phyloP scores from a whole-genome alignment of 1,140 invertebrate genomes.

The Diprion similis region DNA sequence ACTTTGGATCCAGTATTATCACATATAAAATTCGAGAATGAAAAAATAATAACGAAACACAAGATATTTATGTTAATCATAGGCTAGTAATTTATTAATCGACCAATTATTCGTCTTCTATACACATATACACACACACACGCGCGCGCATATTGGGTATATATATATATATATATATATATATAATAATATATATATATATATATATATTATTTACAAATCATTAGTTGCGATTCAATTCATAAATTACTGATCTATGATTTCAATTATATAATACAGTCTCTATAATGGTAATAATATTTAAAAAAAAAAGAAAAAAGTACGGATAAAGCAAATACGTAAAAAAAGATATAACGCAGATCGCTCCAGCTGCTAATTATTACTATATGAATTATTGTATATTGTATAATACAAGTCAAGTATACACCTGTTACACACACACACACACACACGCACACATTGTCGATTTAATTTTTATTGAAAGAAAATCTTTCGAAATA shows the following conservation, averaged over 20 bases:
- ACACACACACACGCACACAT: too few relatives aligned
- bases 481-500: too few relatives aligned
- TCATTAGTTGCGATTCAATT: background rate
- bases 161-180: too few relatives aligned
- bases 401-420: too few relatives aligned
- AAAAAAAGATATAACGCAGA: background rate
- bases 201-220: background rate
- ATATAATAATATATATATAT: background rate
- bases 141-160: too few relatives aligned
- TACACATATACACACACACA: too few relatives aligned
- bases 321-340: background rate
- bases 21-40: background rate
- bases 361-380: too few relatives aligned
- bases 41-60: slow-evolving; percentile 2
- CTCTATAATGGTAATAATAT: background rate
- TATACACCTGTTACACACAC: too few relatives aligned
- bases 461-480: too few relatives aligned
- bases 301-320: background rate
- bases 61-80: background rate
- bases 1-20: background rate
- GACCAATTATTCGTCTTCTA: background rate
- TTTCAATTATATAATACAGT: background rate
- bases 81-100: slow-evolving; percentile 8
- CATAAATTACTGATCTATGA: background rate
- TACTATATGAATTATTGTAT: too few relatives aligned